Base-by-base conservation (phyloP, 1,140 invertebrate genomes). In the Platorchestia sp. region DNA sequence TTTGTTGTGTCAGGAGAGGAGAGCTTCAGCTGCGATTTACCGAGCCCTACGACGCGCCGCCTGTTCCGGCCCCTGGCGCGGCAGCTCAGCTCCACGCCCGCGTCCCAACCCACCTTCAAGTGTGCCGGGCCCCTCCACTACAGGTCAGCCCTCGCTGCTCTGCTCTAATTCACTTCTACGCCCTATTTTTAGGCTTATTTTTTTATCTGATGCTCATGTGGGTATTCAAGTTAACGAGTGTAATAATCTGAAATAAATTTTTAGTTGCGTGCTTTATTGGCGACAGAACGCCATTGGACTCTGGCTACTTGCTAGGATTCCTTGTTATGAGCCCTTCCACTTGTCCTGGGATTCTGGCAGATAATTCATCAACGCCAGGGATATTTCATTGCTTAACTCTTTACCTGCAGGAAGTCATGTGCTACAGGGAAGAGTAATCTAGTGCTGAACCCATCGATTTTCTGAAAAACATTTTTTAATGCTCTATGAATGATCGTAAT, bases 71-170 rank as follows among this genome's bases (percentile, higher is more conserved):
- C 43, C 45, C 7, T 47, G 7, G 91, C 45, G 36, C 91, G 45
- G 36, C 91, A 93, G 43, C 91, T 93, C 44, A 93, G 45, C 91
- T 93, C 91, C 43, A 93, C 91, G 10, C 91, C 91, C 6, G 40
- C 43, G 1, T 19, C 3, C 43, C 43, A 47, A 16, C 41, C 43
- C 45, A 93, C 91, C 91, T 93, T 93, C 91, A 14, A 42, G 41
- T 93, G 91, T 44, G 7, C 91, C 3, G 91, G 91, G 40, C 91
- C 91, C 10, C 40, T n/a, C 10, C 41, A 40, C 1, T 93, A 93
- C 91, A 93, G 91, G 91, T 93, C 91, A 89, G n/a, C 7, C 7
- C 86, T 14, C 6, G 47, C 86, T n/a, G 6, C 87, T 36, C 27
- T 89, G 43, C 14, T 44, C 40, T 36, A 42, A 89, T 42, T 42